phyloP scores from a whole-genome alignment of 2,113 vertebrate genomes.

The Mormyrus lacerda region DNA sequence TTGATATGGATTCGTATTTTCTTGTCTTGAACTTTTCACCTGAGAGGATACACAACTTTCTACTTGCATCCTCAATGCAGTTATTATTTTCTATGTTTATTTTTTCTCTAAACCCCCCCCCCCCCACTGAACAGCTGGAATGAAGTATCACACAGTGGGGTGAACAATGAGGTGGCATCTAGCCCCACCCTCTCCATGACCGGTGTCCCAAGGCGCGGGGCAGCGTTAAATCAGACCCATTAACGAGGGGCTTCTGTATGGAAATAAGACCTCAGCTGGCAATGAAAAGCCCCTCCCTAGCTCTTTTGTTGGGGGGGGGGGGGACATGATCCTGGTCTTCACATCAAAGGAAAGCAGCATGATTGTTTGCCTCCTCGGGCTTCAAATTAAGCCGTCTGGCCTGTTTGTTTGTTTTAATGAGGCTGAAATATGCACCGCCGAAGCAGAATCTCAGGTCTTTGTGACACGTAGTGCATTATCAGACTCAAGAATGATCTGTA shows the following conservation, averaged over 20 bases:
- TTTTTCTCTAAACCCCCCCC: not conserved
- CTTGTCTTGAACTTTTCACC: not conserved
- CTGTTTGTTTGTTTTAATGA: constrained; percentile 9
- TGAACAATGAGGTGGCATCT: not conserved
- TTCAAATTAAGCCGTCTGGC: not conserved
- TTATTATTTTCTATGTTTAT: not conserved
- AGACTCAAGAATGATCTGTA: not conserved
- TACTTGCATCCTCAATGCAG: not conserved
- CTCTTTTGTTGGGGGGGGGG: not conserved
- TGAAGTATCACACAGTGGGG: not conserved
- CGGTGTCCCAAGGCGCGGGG: not conserved
- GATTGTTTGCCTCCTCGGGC: constrained; percentile 1
- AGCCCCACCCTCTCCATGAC: not conserved
- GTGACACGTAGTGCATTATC: not conserved
- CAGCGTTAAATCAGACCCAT: not conserved
- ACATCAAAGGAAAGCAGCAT: not conserved
- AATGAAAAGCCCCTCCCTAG: not conserved
- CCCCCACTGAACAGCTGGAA: not conserved
- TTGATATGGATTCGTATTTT: not conserved
- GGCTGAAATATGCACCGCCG: not conserved
- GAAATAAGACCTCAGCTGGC: not conserved
- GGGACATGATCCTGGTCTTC: not conserved
- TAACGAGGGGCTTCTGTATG: constrained; percentile 11
- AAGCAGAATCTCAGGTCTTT: not conserved
- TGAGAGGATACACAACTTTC: not conserved